Evolutionary conservation across 2,113 vertebrate species (phyloP).

Genomic region (Dipodomys ordii): DNA sequence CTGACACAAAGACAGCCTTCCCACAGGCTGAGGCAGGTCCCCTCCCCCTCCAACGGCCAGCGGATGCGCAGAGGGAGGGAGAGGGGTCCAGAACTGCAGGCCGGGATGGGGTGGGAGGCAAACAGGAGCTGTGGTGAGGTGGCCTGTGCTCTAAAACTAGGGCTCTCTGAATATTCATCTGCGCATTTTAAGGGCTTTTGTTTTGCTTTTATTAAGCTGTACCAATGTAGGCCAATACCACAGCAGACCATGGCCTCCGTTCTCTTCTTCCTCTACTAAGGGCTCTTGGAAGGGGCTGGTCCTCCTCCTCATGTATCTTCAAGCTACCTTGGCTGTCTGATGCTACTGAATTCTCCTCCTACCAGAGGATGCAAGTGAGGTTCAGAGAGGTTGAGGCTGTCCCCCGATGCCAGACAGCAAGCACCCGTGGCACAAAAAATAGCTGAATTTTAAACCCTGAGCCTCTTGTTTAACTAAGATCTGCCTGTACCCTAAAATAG

Average conservation of each 20-base stretch:
- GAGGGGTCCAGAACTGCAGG: accelerated
- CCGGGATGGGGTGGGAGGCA: accelerated
- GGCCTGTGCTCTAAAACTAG: not conserved
- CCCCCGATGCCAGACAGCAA: not conserved
- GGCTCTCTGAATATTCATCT: not conserved
- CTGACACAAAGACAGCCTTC: not conserved
- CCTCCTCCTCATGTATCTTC: accelerated
- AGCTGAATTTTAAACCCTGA: not conserved
- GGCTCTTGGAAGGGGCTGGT: not conserved
- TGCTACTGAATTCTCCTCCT: not conserved
- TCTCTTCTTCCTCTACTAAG: not conserved
- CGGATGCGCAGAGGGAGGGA: not conserved
- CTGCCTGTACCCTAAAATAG: not conserved
- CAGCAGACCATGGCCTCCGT: not conserved
- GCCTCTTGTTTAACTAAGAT: not conserved
- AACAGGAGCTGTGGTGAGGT: not conserved
- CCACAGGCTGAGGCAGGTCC: too few species aligned
- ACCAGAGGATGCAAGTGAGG: not conserved
- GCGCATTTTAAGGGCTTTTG: not conserved
- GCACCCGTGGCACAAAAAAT: not conserved
- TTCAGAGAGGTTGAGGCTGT: not conserved
- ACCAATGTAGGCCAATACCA: not conserved
- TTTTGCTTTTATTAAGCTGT: not conserved
- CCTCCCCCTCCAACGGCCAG: too few species aligned
- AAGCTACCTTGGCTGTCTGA: not conserved